Base-by-base conservation (phyloP, 2,113 vertebrate genomes). In the Scopus umbretta region DNA sequence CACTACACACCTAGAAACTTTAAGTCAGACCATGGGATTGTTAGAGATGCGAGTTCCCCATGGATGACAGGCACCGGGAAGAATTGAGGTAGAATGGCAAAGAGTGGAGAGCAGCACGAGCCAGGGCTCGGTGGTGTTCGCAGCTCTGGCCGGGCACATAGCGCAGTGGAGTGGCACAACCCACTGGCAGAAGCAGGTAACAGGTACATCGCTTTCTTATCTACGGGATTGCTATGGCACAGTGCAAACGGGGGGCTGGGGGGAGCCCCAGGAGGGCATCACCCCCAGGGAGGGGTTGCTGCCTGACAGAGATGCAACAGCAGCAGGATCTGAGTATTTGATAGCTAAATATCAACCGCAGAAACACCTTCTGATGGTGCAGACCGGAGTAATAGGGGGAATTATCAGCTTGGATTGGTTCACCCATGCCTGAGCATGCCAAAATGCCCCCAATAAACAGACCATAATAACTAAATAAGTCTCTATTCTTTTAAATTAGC, bases 181-280 rank as follows among this genome's bases (percentile, higher is more conserved):
- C 96, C 94, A 1, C 95, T 79, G 96, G 94, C 66, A 59, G 96
- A 63, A 96, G 70, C 52, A 68, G 90, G 95, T 22, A 96, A 96
- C 89, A 52, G 91, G 89, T 30, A 19, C 38, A 3, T 34, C 4
- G 4, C 21, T 62, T 22, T 42, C 30, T 26, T 1, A 11, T 32
- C 73, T 14, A 1, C 0, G 3, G 71, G 22, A 42, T 58, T 82
- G 16, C 32, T 16, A 6, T 3, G 59, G 56, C 25, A 50, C 3
- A 1, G 9, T 6, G 66, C 42, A 6, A 47, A 30, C 2, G 1
- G 9, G 34, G 65, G 15, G 16, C 14, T 49, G 58, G 2, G 5
- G 40, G 32, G 14, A 65, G 13, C 42, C 68, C 49, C 42, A 8
- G 47, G 47, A 58, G 22, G 0, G 0, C 22, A 5, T 47, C 9